A percentile compares a stretch with the other conserved stretches of the same genome.
phyloP scores from a whole-genome alignment of 2,888 invertebrate species.

The Lasius platythorax region DNA sequence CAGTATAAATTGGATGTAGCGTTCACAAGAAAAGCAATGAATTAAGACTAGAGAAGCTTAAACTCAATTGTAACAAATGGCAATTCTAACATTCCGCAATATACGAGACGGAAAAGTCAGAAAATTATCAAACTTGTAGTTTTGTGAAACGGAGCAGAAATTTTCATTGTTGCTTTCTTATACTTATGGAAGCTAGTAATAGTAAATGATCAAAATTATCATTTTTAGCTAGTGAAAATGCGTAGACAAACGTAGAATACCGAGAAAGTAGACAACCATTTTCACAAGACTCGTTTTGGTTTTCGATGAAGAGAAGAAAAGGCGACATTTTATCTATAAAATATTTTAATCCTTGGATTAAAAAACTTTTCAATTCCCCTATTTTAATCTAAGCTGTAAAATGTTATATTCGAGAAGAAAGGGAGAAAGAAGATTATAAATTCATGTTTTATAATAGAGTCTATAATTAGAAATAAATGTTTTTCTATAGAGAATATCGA shows the following conservation, averaged over 20 bases:
- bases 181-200: not conserved
- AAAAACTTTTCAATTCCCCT: not conserved
- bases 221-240: not conserved
- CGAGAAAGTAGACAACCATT: not conserved
- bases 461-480: too few relatives aligned
- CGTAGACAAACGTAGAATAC: not conserved
- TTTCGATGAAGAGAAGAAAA: not conserved
- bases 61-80: conserved; percentile 29
- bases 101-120: not conserved
- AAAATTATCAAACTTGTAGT: conserved; percentile 17
- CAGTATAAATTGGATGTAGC: conserved; percentile 29
- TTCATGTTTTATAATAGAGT: not conserved
- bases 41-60: conserved; percentile 21
- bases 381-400: not conserved
- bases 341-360: not conserved
- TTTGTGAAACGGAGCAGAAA: not conserved
- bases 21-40: conserved; percentile 38
- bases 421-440: not conserved
- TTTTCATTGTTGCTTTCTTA: not conserved
- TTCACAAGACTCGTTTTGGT: not conserved
- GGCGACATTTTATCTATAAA: not conserved
- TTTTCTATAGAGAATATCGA: not conserved
- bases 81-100: conserved; percentile 17
- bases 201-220: too few relatives aligned
- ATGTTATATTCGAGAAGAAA: not conserved